Evolutionary conservation across 2,113 vertebrate genomes (phyloP).

Genomic region (cattle (Bos taurus)): ARS-UCD2.0 NC_037344.1:27336001-27336500

Average conservation of each 20-base stretch:
- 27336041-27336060: not conserved
- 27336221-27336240: not conserved
- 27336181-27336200: not conserved
- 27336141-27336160: not conserved
- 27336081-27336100: not conserved
- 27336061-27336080: not conserved
- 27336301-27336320: not conserved
- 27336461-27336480: not conserved
- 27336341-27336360: not conserved
- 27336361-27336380: not conserved
- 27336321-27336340: not conserved
- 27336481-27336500: not conserved
- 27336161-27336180: not conserved
- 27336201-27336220: not conserved
- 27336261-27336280: not conserved
- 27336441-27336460: not conserved
- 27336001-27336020: not conserved
- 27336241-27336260: not conserved
- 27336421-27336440: not conserved
- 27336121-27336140: not conserved
- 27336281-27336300: not conserved
- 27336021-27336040: not conserved
- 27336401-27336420: not conserved
- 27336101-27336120: not conserved
- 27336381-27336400: not conserved